Percentiles rank a stretch among this genome's conserved stretches.
Conservation (phyloP, 1,140 invertebrate species). For the Epicauta chinensis region DNA sequence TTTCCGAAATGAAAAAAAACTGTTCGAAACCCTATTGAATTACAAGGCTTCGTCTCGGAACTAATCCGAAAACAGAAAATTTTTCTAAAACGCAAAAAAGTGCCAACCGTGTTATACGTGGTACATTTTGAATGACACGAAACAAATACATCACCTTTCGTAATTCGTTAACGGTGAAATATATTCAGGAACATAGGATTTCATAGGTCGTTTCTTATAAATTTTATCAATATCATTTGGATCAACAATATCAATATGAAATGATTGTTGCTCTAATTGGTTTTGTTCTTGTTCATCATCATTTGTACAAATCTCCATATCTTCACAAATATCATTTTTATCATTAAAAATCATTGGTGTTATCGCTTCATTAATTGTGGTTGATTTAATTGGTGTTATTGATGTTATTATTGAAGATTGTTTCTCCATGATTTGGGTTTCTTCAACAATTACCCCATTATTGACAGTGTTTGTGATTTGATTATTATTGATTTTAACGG, state of each 20-base stretch:
- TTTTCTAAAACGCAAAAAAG: no score
- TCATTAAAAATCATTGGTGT: not conserved
- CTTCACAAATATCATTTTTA: slow-evolving; percentile 6
- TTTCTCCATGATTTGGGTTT: not conserved
- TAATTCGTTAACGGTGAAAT: slow-evolving; percentile 20
- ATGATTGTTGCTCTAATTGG: no score
- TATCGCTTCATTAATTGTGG: not conserved
- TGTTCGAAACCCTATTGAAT: no score
- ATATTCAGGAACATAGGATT: slow-evolving; percentile 16
- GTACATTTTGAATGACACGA: slow-evolving; percentile 1
- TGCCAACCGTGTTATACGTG: no score
- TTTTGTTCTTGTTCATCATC: slow-evolving; percentile 1
- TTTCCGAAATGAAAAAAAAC: no score
- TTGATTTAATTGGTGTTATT: slow-evolving; percentile 1
- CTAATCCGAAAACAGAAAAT: no score
- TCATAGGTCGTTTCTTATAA: slow-evolving; percentile 11
- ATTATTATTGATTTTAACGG: no score
- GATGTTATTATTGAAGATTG: not conserved
- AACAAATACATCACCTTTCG: slow-evolving; percentile 16
- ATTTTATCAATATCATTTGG: slow-evolving; percentile 24
- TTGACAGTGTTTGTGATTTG: no score
- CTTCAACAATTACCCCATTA: no score
- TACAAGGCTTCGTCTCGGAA: no score
- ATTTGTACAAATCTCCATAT: slow-evolving; percentile 5
- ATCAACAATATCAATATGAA: slow-evolving; percentile 14